Evolutionary conservation across 2,113 vertebrate genomes (phyloP), one percentile per base, ranked within the genome.

Genomic region (Circaetus cinerascens): DNA sequence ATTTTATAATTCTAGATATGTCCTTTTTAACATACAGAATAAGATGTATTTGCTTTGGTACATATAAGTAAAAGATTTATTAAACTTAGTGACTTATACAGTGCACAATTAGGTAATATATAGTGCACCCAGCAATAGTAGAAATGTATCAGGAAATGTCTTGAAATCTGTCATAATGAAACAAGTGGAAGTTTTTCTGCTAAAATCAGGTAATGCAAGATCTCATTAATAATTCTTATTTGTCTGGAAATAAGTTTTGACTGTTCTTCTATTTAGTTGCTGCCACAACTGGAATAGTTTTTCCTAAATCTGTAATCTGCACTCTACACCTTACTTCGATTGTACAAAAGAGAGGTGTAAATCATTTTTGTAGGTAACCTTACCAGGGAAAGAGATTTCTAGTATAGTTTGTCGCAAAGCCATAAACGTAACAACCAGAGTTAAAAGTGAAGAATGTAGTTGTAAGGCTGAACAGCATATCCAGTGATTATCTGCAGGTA

Each of bases 401-500:
- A 11, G 22, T 41, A 11, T 5, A 66, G 48, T 22, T 93, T 80
- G 29, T 77, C 4, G 2, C 53, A 86, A 88, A 62, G 29, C 38
- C 59, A 41, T 46, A 85, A 86, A 50, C 14, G 3, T 55, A 93
- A 76, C 27, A 95, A 59, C 15, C 64, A 11, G 51, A 69, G 82
- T 55, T 83, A 30, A 36, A 86, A 77, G 75, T 11, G 38, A 76
- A 83, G 87, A 67, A 29, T 32, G 9, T 27, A 25, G 51, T 86
- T 92, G 29, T 55, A 91, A 69, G 71, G 57, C 51, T 21, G 36
- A 87, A 17, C 32, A 30, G 53, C 62, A 22, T 30, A 79, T 69
- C 45, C 93, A 66, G 83, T n/a, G 59, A 55, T 86, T 91, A 88
- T 80, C 97, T 91, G 81, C 96, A 97, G 89, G 95, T 95, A 96